Evolutionary conservation across 2,113 vertebrate genomes (phyloP), one percentile per base, ranked within the genome.

Genomic region (Hydropotes inermis): DNA sequence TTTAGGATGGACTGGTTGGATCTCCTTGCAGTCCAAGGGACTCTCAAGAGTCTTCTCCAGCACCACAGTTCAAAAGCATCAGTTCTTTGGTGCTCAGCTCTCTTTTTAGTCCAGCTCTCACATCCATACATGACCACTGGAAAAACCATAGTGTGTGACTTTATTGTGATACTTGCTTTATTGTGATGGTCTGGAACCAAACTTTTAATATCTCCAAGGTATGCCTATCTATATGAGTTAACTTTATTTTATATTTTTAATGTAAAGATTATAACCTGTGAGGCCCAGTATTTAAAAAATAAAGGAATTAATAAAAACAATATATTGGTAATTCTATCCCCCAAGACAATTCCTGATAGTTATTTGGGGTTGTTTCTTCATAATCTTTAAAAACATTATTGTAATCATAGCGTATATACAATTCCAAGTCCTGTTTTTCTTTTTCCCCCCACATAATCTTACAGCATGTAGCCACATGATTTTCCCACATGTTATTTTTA

Each of bases 401-500:
- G 14, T 76, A 15, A 33, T 76, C 28, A 36, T n/a, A 17, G 67
- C 19, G 4, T 16, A 25, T 19, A 23, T 70, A n/a, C 3, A 30
- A 43, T 50, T n/a, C 36, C 17, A 52, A 52, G 23, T 87, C 19
- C 12, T 79, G 43, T 76, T 82, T 54, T 57, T 30, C 27, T 39
- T 50, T 47, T 2, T 1, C 13, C 33, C 17, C 30, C 17, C 13
- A 43, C 3, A 2, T 57, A 54, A 25, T 33, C 11, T 87, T 16
- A 47, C 4, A 54, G 76, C 39, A 74, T 47, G 16, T 67, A 58
- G 23, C 10, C 60, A 50, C 19, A 36, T 60, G 21, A 55, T 86
- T 74, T 97, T 97, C 28, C 70, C 95, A 81, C 70, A 36, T 89
- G 67, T 79, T n/a, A 16, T 92, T 91, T 95, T 87, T 45, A 96